These are phyloP conservation scores for Brachypodius melanocephalos DNA, from an alignment of 2,113 vertebrate species.

Conservation along the genomic window DNA sequence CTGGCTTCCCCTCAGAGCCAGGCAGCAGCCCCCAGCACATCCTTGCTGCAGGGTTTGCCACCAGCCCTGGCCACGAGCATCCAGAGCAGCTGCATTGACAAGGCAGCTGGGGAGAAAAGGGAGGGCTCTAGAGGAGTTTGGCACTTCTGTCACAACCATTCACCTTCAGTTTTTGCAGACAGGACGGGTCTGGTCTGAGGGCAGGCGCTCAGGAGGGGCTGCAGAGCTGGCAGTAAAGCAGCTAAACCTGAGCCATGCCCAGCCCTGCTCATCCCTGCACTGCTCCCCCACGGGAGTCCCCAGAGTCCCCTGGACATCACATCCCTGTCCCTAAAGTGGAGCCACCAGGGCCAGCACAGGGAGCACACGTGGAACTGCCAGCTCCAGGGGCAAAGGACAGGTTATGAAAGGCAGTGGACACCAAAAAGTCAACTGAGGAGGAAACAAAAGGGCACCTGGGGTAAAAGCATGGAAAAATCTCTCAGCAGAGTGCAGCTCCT, in stretches of 20 bases:
- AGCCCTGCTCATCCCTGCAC: rapidly evolving
- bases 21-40: not conserved
- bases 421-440: not conserved
- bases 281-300: not conserved
- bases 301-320: not conserved
- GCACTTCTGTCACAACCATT: not conserved
- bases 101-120: not conserved
- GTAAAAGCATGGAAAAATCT: not conserved
- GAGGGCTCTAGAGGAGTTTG: not conserved
- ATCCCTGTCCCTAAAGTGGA: rapidly evolving
- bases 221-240: not conserved
- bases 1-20: not conserved
- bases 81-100: not conserved
- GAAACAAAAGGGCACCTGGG: not conserved
- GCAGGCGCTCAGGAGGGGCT: not conserved
- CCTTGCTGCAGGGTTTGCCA: not conserved
- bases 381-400: not conserved
- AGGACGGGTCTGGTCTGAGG: not conserved
- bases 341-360: not conserved
- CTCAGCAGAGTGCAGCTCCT: not conserved
- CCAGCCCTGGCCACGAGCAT: rapidly evolving
- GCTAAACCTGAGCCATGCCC: rapidly evolving
- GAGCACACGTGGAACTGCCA: rapidly evolving
- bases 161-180: not conserved
- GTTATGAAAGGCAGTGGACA: not conserved